phyloP scores from a whole-genome alignment of 30 jellyfish, hydroid and myxozoan genomes.

The Hydractinia symbiolongicarpus region DNA sequence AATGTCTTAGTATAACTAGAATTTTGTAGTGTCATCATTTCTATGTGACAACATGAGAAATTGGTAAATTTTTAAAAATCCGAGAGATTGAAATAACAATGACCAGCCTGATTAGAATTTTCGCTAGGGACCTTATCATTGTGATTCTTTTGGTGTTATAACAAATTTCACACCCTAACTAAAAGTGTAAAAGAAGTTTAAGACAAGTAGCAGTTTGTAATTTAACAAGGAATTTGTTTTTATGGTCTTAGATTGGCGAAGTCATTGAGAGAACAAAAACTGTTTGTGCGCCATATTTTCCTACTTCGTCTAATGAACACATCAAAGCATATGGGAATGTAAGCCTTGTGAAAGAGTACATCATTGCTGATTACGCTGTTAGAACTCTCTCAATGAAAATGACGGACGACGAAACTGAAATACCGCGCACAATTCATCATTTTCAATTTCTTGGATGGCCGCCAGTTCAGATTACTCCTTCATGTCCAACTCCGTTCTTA shows the following conservation, averaged over 20 bases:
- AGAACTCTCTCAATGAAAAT: background rate
- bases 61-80: no score
- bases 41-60: no score
- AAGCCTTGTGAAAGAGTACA: background rate
- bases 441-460: slow-evolving; percentile 78
- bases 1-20: no score
- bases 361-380: slow-evolving; percentile 4
- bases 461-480: slow-evolving; percentile 39
- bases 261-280: background rate
- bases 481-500: slow-evolving; percentile 52
- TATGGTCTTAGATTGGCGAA: slow-evolving; percentile 27
- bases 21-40: no score
- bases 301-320: background rate
- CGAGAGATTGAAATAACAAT: no score
- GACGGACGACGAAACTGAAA: slow-evolving; percentile 1
- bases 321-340: slow-evolving; percentile 6
- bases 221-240: background rate
- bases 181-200: no score
- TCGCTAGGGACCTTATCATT: no score
- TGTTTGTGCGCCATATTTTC: slow-evolving; percentile 37
- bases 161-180: no score
- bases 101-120: no score
- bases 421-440: slow-evolving; percentile 34
- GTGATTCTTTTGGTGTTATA: no score
- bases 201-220: no score